phyloP scores from a whole-genome alignment of 2,113 vertebrate genomes.

The Bubo scandiacus region DNA sequence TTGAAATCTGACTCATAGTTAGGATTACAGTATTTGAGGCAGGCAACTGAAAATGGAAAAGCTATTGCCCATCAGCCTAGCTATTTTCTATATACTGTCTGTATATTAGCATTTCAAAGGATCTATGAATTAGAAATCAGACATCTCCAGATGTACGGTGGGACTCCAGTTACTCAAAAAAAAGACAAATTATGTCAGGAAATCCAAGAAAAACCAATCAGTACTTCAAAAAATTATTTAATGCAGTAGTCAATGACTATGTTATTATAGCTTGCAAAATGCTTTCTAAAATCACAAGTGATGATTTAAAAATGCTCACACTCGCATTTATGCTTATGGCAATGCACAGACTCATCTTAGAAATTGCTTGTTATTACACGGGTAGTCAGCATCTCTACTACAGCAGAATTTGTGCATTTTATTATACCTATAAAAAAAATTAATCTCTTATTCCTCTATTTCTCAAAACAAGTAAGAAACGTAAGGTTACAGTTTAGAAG shows the following conservation, averaged over 20 bases:
- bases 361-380: not conserved
- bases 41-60: slow-evolving; percentile 44
- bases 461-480: not conserved
- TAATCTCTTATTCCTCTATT: not conserved
- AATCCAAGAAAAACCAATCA: slow-evolving; percentile 25
- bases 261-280: not conserved
- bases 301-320: slow-evolving; percentile 1
- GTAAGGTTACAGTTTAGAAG: not conserved
- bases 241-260: not conserved
- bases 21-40: slow-evolving; percentile 41
- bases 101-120: slow-evolving; percentile 36
- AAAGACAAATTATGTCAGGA: not conserved
- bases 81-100: slow-evolving; percentile 27
- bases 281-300: slow-evolving; percentile 1
- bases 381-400: not conserved
- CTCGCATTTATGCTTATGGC: not conserved
- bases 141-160: slow-evolving; percentile 31
- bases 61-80: slow-evolving; percentile 17
- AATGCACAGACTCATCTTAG: not conserved
- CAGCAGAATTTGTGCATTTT: not conserved
- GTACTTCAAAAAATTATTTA: slow-evolving; percentile 11
- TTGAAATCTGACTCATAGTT: slow-evolving; percentile 61
- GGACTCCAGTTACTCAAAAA: not conserved
- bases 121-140: slow-evolving; percentile 42
- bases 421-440: not conserved